phyloP scores from a whole-genome alignment of 2,888 invertebrate species.

The Nomada ferruginata region DNA sequence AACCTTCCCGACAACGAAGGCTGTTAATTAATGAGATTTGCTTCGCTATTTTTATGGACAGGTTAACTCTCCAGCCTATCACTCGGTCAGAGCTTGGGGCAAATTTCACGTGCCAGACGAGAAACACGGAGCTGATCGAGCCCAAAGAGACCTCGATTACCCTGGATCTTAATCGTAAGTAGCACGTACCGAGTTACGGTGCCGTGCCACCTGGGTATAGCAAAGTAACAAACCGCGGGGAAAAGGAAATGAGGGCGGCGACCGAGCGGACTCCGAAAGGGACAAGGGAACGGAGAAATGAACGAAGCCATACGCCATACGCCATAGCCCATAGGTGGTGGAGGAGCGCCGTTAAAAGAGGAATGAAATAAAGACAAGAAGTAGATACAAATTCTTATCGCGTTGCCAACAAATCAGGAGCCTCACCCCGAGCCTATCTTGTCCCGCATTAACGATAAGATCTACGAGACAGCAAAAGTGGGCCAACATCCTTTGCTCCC shows the following conservation, averaged over 20 bases:
- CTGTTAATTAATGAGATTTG: not conserved
- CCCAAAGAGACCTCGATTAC: slow-evolving; percentile 91
- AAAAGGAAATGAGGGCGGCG: too few species aligned
- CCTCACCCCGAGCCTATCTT: slow-evolving; percentile 71
- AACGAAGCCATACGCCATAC: too few species aligned
- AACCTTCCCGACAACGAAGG: not conserved
- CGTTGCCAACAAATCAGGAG: slow-evolving; percentile 75
- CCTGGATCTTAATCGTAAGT: slow-evolving; percentile 93
- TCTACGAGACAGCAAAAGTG: slow-evolving; percentile 74
- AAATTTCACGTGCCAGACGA: slow-evolving; percentile 94
- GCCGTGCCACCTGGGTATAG: not conserved
- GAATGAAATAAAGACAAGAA: slow-evolving; percentile 56
- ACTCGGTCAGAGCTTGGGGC: slow-evolving; percentile 92
- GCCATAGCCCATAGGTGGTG: not conserved
- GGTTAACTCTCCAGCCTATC: slow-evolving; percentile 87
- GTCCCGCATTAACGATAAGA: slow-evolving; percentile 77
- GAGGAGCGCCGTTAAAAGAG: slow-evolving; percentile 46
- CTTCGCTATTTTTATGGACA: slow-evolving; percentile 41
- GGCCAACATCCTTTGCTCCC: slow-evolving; percentile 73
- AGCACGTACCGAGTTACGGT: slow-evolving; percentile 37
- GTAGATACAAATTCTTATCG: slow-evolving; percentile 75
- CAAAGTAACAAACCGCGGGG: too few species aligned
- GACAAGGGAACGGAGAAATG: not conserved
- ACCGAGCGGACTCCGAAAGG: not conserved
- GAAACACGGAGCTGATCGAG: slow-evolving; percentile 93